phyloP scores from a whole-genome alignment of 2,888 invertebrate genomes.

The Pheosia gnoma region DNA sequence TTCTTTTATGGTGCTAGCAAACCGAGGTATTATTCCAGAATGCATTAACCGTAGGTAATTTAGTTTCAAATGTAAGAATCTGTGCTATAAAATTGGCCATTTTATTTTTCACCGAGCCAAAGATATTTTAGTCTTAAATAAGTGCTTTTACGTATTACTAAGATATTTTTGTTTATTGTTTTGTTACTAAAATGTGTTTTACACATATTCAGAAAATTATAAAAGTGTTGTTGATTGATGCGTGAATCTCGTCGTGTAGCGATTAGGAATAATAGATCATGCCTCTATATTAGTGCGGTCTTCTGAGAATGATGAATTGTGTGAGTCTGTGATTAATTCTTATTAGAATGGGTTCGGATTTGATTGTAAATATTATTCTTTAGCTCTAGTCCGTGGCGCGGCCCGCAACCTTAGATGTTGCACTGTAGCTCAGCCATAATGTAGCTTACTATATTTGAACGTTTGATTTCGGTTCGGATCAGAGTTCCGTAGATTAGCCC shows the following conservation, averaged over 20 bases:
- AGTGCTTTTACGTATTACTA: slow-evolving; percentile 25
- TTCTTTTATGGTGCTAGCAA: slow-evolving; percentile 52
- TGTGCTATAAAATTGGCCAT: slow-evolving; percentile 33
- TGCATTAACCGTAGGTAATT: not conserved
- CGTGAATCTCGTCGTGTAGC: not conserved
- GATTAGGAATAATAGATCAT: too few relatives aligned
- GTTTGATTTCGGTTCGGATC: too few relatives aligned
- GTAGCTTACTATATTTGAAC: too few relatives aligned
- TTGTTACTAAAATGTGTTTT: slow-evolving; percentile 26
- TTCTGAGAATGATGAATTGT: too few relatives aligned
- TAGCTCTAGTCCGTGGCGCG: too few relatives aligned
- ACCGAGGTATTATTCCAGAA: slow-evolving; percentile 7
- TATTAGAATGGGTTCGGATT: too few relatives aligned
- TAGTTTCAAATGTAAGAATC: not conserved
- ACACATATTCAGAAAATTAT: slow-evolving; percentile 25
- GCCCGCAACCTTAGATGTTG: too few relatives aligned
- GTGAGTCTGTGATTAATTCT: too few relatives aligned
- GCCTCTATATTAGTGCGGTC: too few relatives aligned
- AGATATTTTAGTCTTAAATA: slow-evolving; percentile 42
- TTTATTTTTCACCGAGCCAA: slow-evolving; percentile 37
- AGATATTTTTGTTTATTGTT: slow-evolving; percentile 29
- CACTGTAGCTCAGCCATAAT: too few relatives aligned
- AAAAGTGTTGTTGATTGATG: slow-evolving; percentile 23
- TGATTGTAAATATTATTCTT: too few relatives aligned
- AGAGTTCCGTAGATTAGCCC: too few relatives aligned